Conservation (phyloP, 2,797 vertebrate genomes). For the Poecilia picta region DNA sequence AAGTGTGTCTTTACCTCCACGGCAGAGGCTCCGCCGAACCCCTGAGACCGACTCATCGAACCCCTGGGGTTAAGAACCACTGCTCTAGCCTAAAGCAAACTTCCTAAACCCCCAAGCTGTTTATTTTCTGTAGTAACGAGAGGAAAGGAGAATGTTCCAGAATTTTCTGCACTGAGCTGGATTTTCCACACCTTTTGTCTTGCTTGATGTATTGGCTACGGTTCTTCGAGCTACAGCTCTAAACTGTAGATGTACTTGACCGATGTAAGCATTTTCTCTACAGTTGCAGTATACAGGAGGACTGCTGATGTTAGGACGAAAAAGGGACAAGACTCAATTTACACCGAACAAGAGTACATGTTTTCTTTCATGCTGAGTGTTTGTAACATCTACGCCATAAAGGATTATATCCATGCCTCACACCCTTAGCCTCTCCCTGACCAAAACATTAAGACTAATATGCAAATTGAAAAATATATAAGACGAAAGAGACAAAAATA, state of each 20-base stretch:
- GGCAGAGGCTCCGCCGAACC: too few relatives aligned
- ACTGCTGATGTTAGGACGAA: constrained; percentile 9
- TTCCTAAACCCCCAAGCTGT: constrained; percentile 18
- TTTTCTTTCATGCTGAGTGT: constrained; percentile 23
- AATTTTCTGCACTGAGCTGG: constrained; percentile 5
- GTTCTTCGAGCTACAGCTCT: background rate
- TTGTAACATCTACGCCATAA: constrained; percentile 19
- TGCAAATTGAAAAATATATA: constrained; percentile 38
- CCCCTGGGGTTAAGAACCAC: too few relatives aligned
- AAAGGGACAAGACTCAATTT: constrained; percentile 1
- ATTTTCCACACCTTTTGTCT: constrained; percentile 21
- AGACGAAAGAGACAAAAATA: background rate
- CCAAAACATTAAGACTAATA: constrained; percentile 34
- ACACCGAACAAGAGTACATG: constrained; percentile 16
- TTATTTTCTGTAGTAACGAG: constrained; percentile 12
- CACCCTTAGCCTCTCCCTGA: constrained; percentile 9
- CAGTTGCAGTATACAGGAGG: background rate
- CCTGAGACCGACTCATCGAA: too few relatives aligned
- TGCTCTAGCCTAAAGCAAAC: constrained; percentile 13
- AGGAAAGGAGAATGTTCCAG: constrained; percentile 14
- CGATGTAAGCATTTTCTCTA: background rate
- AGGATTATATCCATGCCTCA: constrained; percentile 37
- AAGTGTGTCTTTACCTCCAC: too few relatives aligned
- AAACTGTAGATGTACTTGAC: constrained; percentile 2
- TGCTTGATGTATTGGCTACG: constrained; percentile 15